A percentile compares a stretch with the other conserved stretches of the same genome.
Conservation (phyloP, 1,140 invertebrate species). For the Drosophila insularis region DNA sequence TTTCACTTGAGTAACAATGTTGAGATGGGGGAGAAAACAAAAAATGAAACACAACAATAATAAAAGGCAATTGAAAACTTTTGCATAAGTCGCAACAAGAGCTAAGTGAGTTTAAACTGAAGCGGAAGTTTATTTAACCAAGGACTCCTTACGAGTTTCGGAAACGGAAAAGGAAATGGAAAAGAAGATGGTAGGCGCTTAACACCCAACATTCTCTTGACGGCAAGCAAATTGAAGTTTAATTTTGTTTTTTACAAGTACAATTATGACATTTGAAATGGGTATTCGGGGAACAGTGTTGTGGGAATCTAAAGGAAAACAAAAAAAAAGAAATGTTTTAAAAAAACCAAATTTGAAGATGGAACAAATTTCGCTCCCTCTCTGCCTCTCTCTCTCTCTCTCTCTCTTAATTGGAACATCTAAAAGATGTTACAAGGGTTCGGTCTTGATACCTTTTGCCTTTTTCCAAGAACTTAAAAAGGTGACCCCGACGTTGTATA, state of each 20-base stretch:
- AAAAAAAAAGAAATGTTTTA: neutral
- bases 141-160: slow-evolving; percentile 22
- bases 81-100: slow-evolving; percentile 69
- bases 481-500: slow-evolving; percentile 1
- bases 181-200: neutral
- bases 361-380: neutral
- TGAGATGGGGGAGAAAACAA: neutral
- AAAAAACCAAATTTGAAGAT: slow-evolving; percentile 2
- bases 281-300: slow-evolving; percentile 16
- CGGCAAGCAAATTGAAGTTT: slow-evolving; percentile 61
- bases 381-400: too few species aligned
- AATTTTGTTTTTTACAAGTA: slow-evolving; percentile 71
- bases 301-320: neutral
- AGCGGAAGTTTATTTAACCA: slow-evolving; percentile 47
- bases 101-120: slow-evolving; percentile 70
- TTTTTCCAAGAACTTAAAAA: too few species aligned
- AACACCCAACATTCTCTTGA: neutral
- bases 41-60: slow-evolving; percentile 19
- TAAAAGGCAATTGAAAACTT: slow-evolving; percentile 76
- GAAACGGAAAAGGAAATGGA: neutral
- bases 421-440: too few species aligned
- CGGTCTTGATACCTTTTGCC: too few species aligned
- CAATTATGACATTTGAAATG: slow-evolving; percentile 51
- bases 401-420: too few species aligned
- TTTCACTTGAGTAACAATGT: slow-evolving; percentile 58